A percentile compares a stretch with the other conserved stretches of the same genome.
These are phyloP conservation scores for Brachyhypopomus gauderio DNA, from an alignment of 2,113 vertebrate species.

Conservation along the genomic window DNA sequence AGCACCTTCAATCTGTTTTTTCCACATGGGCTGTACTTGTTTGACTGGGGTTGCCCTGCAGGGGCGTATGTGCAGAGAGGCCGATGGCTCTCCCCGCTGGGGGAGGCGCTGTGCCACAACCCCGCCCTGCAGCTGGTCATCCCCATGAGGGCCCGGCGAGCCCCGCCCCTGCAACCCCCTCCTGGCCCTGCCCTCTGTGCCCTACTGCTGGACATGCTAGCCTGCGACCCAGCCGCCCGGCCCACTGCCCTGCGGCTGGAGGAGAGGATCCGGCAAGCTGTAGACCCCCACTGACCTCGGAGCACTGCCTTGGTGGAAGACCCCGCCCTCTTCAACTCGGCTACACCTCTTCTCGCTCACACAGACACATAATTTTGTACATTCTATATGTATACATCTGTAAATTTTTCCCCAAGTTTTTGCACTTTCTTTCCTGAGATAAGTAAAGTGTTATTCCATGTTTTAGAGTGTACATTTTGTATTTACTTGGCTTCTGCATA, in stretches of 20 bases:
- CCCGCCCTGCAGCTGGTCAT: constrained; percentile 91
- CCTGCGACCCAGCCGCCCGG: constrained; percentile 87
- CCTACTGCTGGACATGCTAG: constrained; percentile 93
- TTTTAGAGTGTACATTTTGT: too few relatives aligned
- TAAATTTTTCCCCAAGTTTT: too few relatives aligned
- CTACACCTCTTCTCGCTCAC: neutral
- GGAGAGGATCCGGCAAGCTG: constrained; percentile 82
- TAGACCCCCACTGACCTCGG: constrained; percentile 57
- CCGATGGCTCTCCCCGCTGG: constrained; percentile 89
- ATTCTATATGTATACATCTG: neutral
- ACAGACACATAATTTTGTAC: neutral
- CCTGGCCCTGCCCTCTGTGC: constrained; percentile 81
- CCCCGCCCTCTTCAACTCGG: neutral
- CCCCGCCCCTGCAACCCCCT: constrained; percentile 75
- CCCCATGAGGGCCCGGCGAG: constrained; percentile 89
- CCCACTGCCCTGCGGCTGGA: constrained; percentile 90
- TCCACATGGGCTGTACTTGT: neutral
- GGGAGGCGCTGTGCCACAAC: constrained; percentile 93
- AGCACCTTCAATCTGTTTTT: too few relatives aligned
- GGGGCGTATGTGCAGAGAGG: constrained; percentile 86
- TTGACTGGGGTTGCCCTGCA: constrained; percentile 33
- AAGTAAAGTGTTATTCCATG: too few relatives aligned
- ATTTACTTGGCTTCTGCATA: neutral
- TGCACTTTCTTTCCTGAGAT: too few relatives aligned
- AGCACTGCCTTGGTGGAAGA: neutral